Evolutionary conservation across 2,113 vertebrate species (phyloP), one percentile per base, ranked within the genome.

Genomic region (Equus quagga): DNA sequence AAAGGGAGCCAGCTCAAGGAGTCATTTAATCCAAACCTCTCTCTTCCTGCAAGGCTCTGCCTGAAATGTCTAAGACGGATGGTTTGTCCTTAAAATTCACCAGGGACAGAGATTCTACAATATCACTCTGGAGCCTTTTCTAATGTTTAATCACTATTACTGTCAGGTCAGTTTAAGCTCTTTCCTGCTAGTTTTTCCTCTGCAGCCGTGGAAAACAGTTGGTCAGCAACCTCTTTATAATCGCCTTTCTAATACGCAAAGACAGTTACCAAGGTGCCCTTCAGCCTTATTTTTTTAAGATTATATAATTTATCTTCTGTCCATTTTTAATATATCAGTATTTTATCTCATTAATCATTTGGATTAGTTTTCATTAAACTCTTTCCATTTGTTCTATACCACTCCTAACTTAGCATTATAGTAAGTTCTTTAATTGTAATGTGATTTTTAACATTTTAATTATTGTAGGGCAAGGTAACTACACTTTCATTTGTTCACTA

Each of bases 71-170:
- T 96, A 95, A 97, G 95, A 97, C 87, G 84, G 82, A 97, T 97
- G 96, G 96, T 93, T 96, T 98, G 95, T 96, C 96, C 93, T 97
- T 98, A 97, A 96, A 96, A 97, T 96, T 97, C 97, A 96, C 92
- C 84, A 54, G 96, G 75, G 69, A 97, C 87, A 82, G 89, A 92
- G 97, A 97, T 96, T 97, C 96, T 76, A 78, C 95, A 96, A 49
- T 96, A 93, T 97, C 87, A 83, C 89, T 95, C 92, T 69, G 60
- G 91, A 96, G 89, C 79, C 80, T 97, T 97, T 97, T 95, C 96
- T 98, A 97, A 98, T 97, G 96, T 97, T 97, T 97, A 97, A 97
- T 96, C 97, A 98, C 97, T 97, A 96, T 97, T 94, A 96, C 96
- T 97, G 97, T 97, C 97, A 83, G 90, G 46, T 97, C 83, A 94